Base-by-base conservation (phyloP, 2,113 vertebrate species). In the Notiomystis cincta region DNA sequence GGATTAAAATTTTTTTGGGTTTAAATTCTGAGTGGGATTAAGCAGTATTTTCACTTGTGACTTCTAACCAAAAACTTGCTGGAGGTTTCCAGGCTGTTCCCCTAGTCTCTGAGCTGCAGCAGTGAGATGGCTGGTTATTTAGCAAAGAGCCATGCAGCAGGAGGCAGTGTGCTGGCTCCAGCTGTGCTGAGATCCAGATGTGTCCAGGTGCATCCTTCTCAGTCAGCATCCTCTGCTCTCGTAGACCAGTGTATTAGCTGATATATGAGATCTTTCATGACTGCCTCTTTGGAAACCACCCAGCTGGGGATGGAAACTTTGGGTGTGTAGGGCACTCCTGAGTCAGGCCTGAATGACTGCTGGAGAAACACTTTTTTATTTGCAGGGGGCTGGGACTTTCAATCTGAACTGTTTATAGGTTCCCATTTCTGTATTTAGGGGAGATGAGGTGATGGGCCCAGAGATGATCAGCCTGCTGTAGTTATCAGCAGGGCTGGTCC, bases 91-190 rank as follows among this genome's bases (percentile, higher is more conserved):
- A 23, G 37, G 45, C 40, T 69, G 9, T 48, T 87, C 4, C 31
- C 22, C 13, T 7, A 2, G 8, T 50, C 47, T 84, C 60, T 45
- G 47, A 78, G 84, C 69, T 4, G 3, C 23, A 16, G 83, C 30
- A n/a, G 31, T 13, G 62, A 92, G 30, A 15, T 2, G 14, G n/a
- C 15, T 0, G 0, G 16, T 72, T 67, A 30, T 51, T 92, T 88
- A 76, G 33, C 28, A 10, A 60, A 93, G 44, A 62, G 50, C 45
- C 28, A 5, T 0, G 4, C 0, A 0, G 45, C 57, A 72, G 86
- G 62, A 86, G 71, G 31, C 6, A 6, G 22, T 19, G n/a, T 81
- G 58, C 67, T 82, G 54, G 15, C 33, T 83, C n/a, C 89, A 94
- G 72, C 58, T 83, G 58, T 90, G 31, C 48, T 76, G 31, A 0